Evolutionary conservation across 2,888 invertebrate species (phyloP).

Genomic region (Cephus runcator): DNA sequence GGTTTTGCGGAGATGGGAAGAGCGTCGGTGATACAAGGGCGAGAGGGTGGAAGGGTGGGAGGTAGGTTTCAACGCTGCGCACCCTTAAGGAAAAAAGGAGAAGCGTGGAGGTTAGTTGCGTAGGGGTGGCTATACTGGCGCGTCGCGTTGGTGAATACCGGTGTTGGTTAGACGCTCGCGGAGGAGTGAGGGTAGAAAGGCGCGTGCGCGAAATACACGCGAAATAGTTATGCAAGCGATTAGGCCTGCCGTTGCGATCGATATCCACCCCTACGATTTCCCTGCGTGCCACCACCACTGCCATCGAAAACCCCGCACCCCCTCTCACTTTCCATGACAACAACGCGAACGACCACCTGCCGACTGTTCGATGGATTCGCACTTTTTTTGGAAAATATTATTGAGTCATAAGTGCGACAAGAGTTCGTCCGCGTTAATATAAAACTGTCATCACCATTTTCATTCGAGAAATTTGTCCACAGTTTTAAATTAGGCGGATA

Average conservation of each 20-base stretch:
- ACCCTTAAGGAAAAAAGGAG: constrained; percentile 26
- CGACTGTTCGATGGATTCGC: background rate
- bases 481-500: background rate
- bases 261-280: background rate
- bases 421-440: background rate
- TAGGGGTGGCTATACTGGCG: background rate
- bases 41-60: constrained; percentile 27
- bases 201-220: constrained; percentile 32
- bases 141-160: background rate
- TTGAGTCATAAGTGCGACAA: background rate
- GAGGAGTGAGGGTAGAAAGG: background rate
- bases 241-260: constrained; percentile 21
- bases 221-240: constrained; percentile 36
- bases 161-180: background rate
- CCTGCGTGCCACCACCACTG: background rate
- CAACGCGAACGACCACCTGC: background rate
- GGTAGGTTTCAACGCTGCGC: background rate
- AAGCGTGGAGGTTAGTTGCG: constrained; percentile 8
- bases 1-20: background rate
- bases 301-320: background rate
- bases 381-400: background rate
- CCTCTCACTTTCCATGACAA: background rate
- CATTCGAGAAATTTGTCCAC: background rate
- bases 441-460: background rate
- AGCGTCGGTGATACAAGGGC: constrained; percentile 4